Evolutionary conservation across 2,888 invertebrate genomes (phyloP), one percentile per base, ranked within the genome.

Genomic region (Chirona hameri): DNA sequence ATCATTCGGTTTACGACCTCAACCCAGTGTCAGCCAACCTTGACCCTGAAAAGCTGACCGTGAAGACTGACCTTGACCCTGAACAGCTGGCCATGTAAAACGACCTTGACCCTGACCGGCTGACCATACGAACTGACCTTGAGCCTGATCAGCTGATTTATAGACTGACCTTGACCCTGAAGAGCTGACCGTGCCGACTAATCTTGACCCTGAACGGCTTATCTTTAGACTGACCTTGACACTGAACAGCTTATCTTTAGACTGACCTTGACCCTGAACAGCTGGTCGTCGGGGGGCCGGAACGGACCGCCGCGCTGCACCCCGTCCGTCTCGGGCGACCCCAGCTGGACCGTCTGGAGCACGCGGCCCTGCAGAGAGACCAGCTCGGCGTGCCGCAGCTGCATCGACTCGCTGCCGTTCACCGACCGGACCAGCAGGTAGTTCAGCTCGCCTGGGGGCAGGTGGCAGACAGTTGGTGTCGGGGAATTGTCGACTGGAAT

Each of bases 341-440:
- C 57, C n/a, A 84, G 82, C n/a, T 82, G 83, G 29, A 84, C 55
- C 81, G 83, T 83, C 27, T 83, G 83, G 21, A 84, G 82, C n/a
- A 82, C 29, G 2, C 48, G 48, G 15, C 84, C 84, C 21, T 84
- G 82, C n/a, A 84, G 81, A 2, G 84, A 84, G 29, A 83, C 39
- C 80, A 84, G 76, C 80, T 84, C 84, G 55, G 84, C 82, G 27
- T 82, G 82, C 31, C 72, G 57, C 72, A 84, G 72, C 57, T 82
- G 81, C 7, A 84, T 82, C 76, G 83, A 82, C 27, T 84, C 84
- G 52, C 83, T 84, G 24, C 57, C 72, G 72, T 84, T 84, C 27
- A 31, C 46, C 18, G 83, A 82, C 80, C 76, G 79, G 79, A 83
- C 81, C 65, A 84, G 46, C 3, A 83, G 81, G 31, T 83, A 83